phyloP scores from a whole-genome alignment of 23 tunicate species.

The Clavelina lepadiformis region DNA sequence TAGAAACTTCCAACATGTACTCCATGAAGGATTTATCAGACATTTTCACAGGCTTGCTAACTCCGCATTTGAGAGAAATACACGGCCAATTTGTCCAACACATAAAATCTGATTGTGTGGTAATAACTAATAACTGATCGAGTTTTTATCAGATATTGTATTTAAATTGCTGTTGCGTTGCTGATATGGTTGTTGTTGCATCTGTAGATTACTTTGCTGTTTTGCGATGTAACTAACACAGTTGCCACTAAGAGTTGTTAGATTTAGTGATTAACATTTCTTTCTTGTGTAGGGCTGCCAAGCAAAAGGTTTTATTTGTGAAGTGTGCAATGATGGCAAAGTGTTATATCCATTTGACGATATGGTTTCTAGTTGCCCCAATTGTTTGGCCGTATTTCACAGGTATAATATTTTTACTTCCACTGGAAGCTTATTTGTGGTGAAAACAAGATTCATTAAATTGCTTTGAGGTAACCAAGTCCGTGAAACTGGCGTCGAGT shows the following conservation, averaged over 20 bases:
- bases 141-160: too few species aligned
- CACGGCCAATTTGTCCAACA: constrained; percentile 71
- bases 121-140: not conserved
- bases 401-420: constrained; percentile 14
- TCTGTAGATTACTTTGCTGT: not conserved
- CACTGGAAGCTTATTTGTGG: not conserved
- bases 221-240: too few species aligned
- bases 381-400: constrained; percentile 86
- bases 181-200: not conserved
- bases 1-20: constrained; percentile 76
- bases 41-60: constrained; percentile 32
- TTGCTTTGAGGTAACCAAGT: too few species aligned
- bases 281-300: constrained; percentile 43
- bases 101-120: constrained; percentile 85
- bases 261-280: too few species aligned
- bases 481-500: too few species aligned
- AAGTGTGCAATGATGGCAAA: constrained; percentile 84
- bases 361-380: constrained; percentile 55
- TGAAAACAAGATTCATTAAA: too few species aligned
- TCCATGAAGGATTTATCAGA: constrained; percentile 70
- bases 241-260: too few species aligned
- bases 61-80: constrained; percentile 37
- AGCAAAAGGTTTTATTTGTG: constrained; percentile 96
- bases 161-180: not conserved
- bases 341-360: constrained; percentile 83